Base-by-base conservation (phyloP, 2,888 invertebrate genomes). In the Drosophila putrida region DNA sequence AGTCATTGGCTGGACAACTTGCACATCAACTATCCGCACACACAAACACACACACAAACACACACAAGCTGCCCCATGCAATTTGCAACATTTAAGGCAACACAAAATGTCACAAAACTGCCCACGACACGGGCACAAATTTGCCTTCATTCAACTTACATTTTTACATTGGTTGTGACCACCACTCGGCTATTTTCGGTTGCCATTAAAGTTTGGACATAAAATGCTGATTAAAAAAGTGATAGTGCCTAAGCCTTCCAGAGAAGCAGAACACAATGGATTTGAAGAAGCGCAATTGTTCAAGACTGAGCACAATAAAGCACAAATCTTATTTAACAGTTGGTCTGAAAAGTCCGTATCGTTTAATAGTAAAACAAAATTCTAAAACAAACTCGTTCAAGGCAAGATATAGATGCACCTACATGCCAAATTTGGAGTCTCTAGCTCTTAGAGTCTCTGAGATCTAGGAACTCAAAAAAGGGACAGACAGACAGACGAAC, bases 1-100 rank as follows among this genome's bases (percentile, higher is more conserved):
- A 77, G 72, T 84, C 82, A 77, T 85, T 87, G 82, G 58, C 60
- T 70, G 41, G 46, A 44, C 57, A 46, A 55, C 59, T 54, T 25
- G 50, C 33, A 35, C 36, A 8, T 33, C 25, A 43, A 13, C 31
- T 27, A 38, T 25, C 25, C 25, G n/a, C 36, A 36, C 27, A 20
- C 44, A 36, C 11, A 39, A 31, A 28, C 20, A 41, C 49, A 15
- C 25, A 25, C 43, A 54, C 11, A 13, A 4, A 20, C 1, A 15
- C 47, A 35, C 44, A 36, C 11, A 28, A 15, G 28, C n/a, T n/a
- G 20, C 13, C 28, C 33, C 39, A 39, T 53, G 41, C 57, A 62
- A 69, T 49, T 64, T 58, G 51, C 51, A 70, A 41, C 39, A 73
- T 51, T 62, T 50, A 27, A 57, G 61, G 49, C 36, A 68, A 53